Conservation (phyloP, 2,888 invertebrate genomes). For the Brachyptera risi region DNA sequence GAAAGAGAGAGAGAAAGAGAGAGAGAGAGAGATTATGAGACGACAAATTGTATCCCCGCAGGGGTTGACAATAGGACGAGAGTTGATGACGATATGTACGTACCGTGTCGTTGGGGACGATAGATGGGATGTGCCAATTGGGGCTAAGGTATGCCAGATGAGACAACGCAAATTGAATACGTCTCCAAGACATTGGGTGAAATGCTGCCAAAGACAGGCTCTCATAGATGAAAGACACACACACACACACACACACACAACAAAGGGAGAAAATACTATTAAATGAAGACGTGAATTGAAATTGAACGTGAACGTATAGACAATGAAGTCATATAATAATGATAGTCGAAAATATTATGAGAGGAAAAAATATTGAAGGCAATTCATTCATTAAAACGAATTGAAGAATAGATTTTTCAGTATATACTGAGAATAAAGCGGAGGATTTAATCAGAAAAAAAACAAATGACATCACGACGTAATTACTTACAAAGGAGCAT, state of each 20-base stretch:
- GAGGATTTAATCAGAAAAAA: not conserved
- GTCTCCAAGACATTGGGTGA: conserved; percentile 1
- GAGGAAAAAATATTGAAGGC: too few relatives aligned
- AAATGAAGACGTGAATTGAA: conserved; percentile 8
- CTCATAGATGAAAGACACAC: conserved; percentile 10
- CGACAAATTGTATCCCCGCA: not conserved
- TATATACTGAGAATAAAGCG: not conserved
- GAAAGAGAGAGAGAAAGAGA: not conserved
- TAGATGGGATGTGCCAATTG: conserved; percentile 20
- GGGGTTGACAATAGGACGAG: not conserved
- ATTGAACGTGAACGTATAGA: conserved; percentile 6
- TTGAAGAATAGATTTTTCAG: not conserved
- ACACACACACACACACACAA: conserved; percentile 5
- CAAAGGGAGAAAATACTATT: conserved; percentile 12
- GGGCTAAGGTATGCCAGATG: conserved; percentile 18
- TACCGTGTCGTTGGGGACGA: not conserved
- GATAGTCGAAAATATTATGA: not conserved
- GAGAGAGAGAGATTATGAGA: not conserved
- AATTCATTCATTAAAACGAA: not conserved
- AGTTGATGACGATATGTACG: not conserved
- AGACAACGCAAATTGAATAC: conserved; percentile 22
- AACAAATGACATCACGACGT: too few relatives aligned
- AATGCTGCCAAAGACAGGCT: conserved; percentile 14
- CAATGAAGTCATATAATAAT: conserved; percentile 5
- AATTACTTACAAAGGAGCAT: too few relatives aligned